Evolutionary conservation across 2,888 invertebrate species (phyloP), one percentile per base, ranked within the genome.

Genomic region (Macrophya annulata): DNA sequence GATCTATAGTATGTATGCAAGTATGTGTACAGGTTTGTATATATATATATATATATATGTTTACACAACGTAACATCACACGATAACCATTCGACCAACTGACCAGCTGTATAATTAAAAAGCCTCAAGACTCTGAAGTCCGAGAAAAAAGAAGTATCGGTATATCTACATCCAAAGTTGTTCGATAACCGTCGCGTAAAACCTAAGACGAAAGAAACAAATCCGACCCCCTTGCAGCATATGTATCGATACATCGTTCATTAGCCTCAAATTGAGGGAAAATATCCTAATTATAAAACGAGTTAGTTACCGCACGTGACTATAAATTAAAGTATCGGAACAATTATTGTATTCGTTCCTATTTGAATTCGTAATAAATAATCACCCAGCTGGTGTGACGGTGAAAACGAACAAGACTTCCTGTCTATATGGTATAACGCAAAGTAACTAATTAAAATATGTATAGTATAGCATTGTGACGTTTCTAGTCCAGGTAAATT

Each of bases 401-500:
- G 9, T 9, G 72, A 74, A 74, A 45, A 15, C 4, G 3, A 62
- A 62, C 25, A 43, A 31, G 31, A 77, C n/a, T 55, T 77, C 51
- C 55, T 77, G 55, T 17, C 31, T 31, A 31, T 51, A 17, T 45
- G 8, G 31, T 31, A 3, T n/a, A n/a, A n/a, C 6, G 31, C 17
- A 10, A 9, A 40, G 40, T 71, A 40, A 43, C 71, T 71, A 71
- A 43, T 71, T 71, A 71, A 15, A 71, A 71, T 71, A 15, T 45
- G 48, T 71, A 15, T 45, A 48, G 45, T 76, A 17, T 17, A n/a
- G 55, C n/a, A 48, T 12, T 12, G 55, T 55, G 77, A 77, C 55
- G 77, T 77, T 17, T 77, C 31, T n/a, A 51, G 77, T 9, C 37
- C 55, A 51, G 77, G 77, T 51, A 37, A 81, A 62, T 81, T 81